Conservation (phyloP, 1,140 invertebrate genomes). For the Aphaenogaster floridana region DNA sequence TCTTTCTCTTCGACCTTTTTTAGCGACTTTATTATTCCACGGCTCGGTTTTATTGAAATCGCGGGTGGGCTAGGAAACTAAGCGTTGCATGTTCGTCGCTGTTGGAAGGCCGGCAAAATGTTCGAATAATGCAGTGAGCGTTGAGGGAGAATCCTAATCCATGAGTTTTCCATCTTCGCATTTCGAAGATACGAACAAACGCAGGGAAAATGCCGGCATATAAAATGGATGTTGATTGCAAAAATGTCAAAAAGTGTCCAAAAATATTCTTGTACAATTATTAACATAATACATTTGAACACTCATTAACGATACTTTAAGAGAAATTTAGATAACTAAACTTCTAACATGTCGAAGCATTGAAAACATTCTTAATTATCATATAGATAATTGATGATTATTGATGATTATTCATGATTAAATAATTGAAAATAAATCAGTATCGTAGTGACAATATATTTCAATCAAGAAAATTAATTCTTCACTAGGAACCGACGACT, state of each 20-base stretch:
- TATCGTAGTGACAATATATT: neutral
- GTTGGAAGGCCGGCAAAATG: neutral
- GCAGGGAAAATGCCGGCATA: neutral
- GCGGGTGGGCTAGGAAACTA: conserved; percentile 29
- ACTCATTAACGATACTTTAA: neutral
- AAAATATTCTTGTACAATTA: neutral
- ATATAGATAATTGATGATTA: neutral
- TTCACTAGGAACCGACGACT: neutral
- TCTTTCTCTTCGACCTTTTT: conserved; percentile 38
- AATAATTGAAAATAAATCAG: neutral
- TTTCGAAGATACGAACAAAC: neutral
- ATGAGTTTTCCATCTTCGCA: neutral
- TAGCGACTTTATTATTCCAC: conserved; percentile 33
- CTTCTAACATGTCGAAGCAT: neutral
- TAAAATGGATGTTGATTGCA: neutral
- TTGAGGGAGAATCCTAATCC: conserved; percentile 1
- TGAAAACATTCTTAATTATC: neutral
- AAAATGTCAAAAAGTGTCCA: neutral
- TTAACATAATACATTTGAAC: neutral
- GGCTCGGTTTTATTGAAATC: conserved; percentile 51
- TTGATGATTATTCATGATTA: neutral
- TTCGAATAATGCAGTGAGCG: conserved; percentile 21
- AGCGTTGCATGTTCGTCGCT: conserved; percentile 27
- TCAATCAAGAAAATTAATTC: neutral
- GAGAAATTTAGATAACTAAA: neutral